These are phyloP conservation scores for Passer domesticus DNA, from an alignment of 2,113 vertebrate genomes.

Conservation along the genomic window DNA sequence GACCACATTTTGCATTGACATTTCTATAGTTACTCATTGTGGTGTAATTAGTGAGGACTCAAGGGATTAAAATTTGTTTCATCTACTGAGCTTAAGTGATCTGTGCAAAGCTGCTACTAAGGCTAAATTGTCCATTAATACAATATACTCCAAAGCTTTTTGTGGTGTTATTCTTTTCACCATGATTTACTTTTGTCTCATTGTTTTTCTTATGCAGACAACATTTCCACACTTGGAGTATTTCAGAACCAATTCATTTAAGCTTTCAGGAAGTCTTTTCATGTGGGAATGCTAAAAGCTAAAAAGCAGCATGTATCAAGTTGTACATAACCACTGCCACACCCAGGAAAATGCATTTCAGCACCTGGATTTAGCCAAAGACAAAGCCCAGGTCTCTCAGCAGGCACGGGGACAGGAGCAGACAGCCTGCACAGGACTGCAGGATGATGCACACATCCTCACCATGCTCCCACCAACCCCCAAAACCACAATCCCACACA, in stretches of 20 bases:
- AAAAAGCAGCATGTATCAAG: neutral
- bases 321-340: neutral
- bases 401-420: accelerated
- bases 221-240: neutral
- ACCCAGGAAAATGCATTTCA: neutral
- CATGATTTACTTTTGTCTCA: neutral
- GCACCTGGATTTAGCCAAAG: neutral
- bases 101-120: neutral
- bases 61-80: neutral
- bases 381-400: neutral
- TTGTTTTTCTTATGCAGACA: neutral
- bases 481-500: neutral
- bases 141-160: neutral
- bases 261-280: neutral
- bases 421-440: accelerated
- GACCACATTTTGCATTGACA: neutral
- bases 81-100: neutral
- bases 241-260: conserved; percentile 19
- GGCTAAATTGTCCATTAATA: neutral
- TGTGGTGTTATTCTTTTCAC: neutral
- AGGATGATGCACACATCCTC: neutral
- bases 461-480: neutral
- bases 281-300: neutral
- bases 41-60: neutral
- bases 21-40: neutral